Base-by-base conservation (phyloP, 2,113 vertebrate genomes). In the Malurus melanocephalus region DNA sequence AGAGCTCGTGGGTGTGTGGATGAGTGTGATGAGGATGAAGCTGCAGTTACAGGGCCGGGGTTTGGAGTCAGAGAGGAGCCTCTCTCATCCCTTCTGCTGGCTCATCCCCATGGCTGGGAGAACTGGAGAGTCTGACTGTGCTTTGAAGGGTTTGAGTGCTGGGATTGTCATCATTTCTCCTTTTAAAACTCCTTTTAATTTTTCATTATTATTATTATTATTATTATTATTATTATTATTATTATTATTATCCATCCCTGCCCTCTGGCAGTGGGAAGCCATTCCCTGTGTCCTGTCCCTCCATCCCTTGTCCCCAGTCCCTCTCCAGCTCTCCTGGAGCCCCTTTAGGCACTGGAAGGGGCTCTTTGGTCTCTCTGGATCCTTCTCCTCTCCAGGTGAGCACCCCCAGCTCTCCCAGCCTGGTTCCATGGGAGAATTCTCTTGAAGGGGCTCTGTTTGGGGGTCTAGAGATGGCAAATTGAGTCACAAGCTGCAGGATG, bases 101-200 rank as follows among this genome's bases (percentile, higher is more conserved):
- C n/a, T 53, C 49, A 18, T 24, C 43, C 43, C 33, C 48, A 2
- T 38, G 15, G 1, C 66, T 35, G 62, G 42, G 26, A 85, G 42
- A 13, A 0, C 42, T 56, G 66, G 16, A 30, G 43, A 0, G 0
- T 59, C 83, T 64, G 40, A 32, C 46, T 45, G 35, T 0, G 0
- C 49, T 68, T 48, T 6, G 45, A 74, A 65, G 43, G 46, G 20
- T 78, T 52, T 19, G 64, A 33, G 16, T 43, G 11, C 28, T 2
- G 9, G 51, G 30, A 65, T 79, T 85, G 79, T 46, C 5, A 13
- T 35, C 6, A 7, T 23, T 45, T 40, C 40, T 7, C 17, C 9
- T 55, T 55, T 72, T 28, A 26, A 55, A 55, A 60, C 10, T 74
- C 10, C 7, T 69, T 20, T 20, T 28, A 35, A 35, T 46, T 4